Percentiles rank a stretch among this genome's conserved stretches.
Evolutionary conservation across 2,797 vertebrate genomes (phyloP).

Genomic region (Neosalanx taihuensis): DNA sequence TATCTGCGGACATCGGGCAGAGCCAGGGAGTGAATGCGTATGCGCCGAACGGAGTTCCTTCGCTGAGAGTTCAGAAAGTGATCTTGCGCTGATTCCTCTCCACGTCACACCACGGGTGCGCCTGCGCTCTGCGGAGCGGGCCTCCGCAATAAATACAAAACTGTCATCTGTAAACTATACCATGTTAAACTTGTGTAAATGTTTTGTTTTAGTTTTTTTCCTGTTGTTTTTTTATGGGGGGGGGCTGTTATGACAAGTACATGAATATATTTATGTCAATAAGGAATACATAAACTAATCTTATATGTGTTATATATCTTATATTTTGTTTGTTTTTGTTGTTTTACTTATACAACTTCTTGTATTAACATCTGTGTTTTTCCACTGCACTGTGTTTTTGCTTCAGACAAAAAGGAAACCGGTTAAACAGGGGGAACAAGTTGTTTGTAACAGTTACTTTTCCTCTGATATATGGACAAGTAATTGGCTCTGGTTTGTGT

Average conservation of each 20-base stretch:
- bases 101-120: slow-evolving; percentile 53
- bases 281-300: no score
- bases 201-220: no score
- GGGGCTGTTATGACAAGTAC: no score
- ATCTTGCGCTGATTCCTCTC: slow-evolving; percentile 33
- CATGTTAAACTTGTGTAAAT: no score
- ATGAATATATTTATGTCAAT: no score
- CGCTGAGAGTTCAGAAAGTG: slow-evolving; percentile 18
- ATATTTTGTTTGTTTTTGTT: no score
- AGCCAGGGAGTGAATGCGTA: slow-evolving; percentile 16
- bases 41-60: slow-evolving; percentile 17
- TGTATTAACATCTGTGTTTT: neutral
- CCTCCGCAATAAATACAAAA: neutral
- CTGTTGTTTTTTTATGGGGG: no score
- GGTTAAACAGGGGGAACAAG: slow-evolving; percentile 70
- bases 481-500: slow-evolving; percentile 28
- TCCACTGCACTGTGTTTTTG: slow-evolving; percentile 34
- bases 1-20: slow-evolving; percentile 9
- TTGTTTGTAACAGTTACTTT: slow-evolving; percentile 66
- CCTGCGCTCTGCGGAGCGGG: slow-evolving; percentile 45
- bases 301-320: no score
- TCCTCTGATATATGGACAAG: slow-evolving; percentile 54
- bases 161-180: neutral
- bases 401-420: slow-evolving; percentile 54
- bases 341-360: no score